These are phyloP conservation scores for Podilymbus podiceps DNA, from an alignment of 2,113 vertebrate species.

Conservation along the genomic window DNA sequence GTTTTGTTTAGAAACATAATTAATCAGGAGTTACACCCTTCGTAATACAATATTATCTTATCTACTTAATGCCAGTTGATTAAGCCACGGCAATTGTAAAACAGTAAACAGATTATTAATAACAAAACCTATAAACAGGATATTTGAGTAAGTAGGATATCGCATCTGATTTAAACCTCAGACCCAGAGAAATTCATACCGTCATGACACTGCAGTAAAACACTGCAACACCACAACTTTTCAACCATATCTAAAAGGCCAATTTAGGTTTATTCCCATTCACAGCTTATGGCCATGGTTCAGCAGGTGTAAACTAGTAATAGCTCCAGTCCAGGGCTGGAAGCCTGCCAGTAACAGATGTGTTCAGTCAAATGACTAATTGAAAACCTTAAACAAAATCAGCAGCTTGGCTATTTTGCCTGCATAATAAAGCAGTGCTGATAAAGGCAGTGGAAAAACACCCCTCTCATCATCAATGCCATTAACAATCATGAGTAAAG, in stretches of 20 bases:
- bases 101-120: constrained; percentile 69
- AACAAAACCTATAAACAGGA: constrained; percentile 52
- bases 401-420: constrained; percentile 95
- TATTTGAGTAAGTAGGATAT: constrained; percentile 19
- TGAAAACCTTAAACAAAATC: constrained; percentile 99
- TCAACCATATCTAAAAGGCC: constrained; percentile 80
- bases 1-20: constrained; percentile 70
- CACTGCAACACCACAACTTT: constrained; percentile 70
- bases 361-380: constrained; percentile 99
- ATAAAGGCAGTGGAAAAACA: constrained; percentile 89
- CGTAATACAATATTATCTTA: constrained; percentile 65
- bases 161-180: not conserved
- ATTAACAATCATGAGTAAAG: constrained; percentile 99
- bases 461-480: constrained; percentile 96
- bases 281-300: constrained; percentile 78
- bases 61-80: constrained; percentile 65
- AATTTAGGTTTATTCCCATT: constrained; percentile 77
- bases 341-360: constrained; percentile 96
- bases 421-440: constrained; percentile 93
- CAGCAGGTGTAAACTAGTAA: constrained; percentile 87
- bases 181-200: constrained; percentile 47
- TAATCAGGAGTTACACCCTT: constrained; percentile 49
- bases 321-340: constrained; percentile 85
- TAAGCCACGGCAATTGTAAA: constrained; percentile 57
- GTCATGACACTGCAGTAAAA: constrained; percentile 64